These are phyloP conservation scores for Sphaeridia pumilis DNA, from an alignment of 2,888 invertebrate genomes.

Conservation along the genomic window DNA sequence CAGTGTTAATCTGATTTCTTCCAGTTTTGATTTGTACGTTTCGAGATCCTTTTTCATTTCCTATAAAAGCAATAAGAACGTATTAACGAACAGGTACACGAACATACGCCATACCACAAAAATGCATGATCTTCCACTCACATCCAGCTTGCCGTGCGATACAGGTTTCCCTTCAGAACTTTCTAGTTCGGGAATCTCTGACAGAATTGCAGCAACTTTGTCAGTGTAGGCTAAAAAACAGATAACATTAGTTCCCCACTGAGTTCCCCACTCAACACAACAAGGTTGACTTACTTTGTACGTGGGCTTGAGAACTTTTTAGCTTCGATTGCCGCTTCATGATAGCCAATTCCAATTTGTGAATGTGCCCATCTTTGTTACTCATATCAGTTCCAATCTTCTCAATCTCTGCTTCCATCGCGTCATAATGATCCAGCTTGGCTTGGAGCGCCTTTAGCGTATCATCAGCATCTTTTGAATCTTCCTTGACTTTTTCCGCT, in stretches of 20 bases:
- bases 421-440: constrained; percentile 8
- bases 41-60: constrained; percentile 21
- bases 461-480: constrained; percentile 12
- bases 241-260: neutral
- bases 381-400: constrained; percentile 21
- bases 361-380: constrained; percentile 20
- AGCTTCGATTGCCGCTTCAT: constrained; percentile 25
- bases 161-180: neutral
- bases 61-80: constrained; percentile 9
- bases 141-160: neutral
- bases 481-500: constrained; percentile 40
- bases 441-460: constrained; percentile 17
- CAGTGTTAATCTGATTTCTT: constrained; percentile 20
- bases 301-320: neutral
- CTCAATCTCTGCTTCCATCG: constrained; percentile 21
- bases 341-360: constrained; percentile 25
- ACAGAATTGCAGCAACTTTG: too few relatives aligned
- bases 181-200: too few relatives aligned
- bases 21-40: constrained; percentile 15
- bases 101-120: too few relatives aligned
- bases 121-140: neutral
- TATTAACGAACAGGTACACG: too few relatives aligned
- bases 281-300: neutral
- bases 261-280: neutral
- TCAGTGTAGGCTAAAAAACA: neutral